These are phyloP conservation scores for Hirtodrosophila duncani DNA, from an alignment of 2,888 invertebrate species.

Conservation along the genomic window DNA sequence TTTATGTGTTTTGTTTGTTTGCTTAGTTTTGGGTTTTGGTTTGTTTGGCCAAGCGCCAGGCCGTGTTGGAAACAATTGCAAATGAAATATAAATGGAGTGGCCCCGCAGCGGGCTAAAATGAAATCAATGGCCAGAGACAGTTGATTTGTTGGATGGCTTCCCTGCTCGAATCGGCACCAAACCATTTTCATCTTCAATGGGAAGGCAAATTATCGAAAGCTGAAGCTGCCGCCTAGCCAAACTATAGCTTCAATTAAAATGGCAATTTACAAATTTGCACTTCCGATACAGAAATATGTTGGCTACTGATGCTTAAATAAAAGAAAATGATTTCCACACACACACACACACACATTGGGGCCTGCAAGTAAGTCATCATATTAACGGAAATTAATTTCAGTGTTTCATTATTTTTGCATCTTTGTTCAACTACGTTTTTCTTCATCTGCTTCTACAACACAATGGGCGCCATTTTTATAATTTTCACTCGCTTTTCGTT, in stretches of 20 bases:
- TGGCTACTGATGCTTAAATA: no score
- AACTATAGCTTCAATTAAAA: conserved; percentile 52
- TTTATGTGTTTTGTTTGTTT: conserved; percentile 9
- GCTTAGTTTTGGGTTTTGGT: conserved; percentile 6
- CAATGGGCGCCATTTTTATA: conserved; percentile 46
- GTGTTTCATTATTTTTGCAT: conserved; percentile 38
- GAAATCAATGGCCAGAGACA: conserved; percentile 1
- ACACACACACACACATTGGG: conserved; percentile 7
- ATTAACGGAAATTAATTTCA: conserved; percentile 66
- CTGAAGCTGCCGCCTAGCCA: conserved; percentile 15
- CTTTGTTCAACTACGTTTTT: conserved; percentile 15
- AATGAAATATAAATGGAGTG: conserved; percentile 25
- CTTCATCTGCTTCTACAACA: conserved; percentile 27
- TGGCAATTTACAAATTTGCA: conserved; percentile 59
- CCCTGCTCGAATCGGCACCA: no score
- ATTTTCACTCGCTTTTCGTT: no score
- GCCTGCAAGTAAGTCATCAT: conserved; percentile 19
- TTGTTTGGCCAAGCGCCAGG: not conserved
- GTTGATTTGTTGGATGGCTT: not conserved
- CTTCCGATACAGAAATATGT: conserved; percentile 42
- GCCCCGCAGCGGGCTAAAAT: not conserved
- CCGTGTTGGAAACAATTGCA: conserved; percentile 15
- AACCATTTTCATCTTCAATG: no score
- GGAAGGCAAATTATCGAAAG: conserved; percentile 12
- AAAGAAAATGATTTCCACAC: not conserved